These are phyloP conservation scores for Myotis pilosus DNA, from an alignment of 2,797 vertebrate species.

Conservation along the genomic window DNA sequence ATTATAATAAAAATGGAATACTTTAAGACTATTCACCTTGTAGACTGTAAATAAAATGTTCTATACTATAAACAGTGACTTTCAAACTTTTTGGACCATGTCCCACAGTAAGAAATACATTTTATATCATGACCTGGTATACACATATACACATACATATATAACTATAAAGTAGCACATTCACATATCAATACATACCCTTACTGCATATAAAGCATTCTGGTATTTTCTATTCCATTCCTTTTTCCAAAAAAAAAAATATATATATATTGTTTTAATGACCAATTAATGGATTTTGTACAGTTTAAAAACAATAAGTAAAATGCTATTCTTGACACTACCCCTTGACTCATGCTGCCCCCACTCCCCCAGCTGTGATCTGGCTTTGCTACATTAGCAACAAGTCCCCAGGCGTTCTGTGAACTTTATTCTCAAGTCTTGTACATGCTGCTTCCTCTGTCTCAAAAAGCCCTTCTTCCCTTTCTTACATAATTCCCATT, in stretches of 20 bases:
- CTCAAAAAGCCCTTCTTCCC: not conserved
- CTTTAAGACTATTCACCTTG: not conserved
- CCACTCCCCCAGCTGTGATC: not conserved
- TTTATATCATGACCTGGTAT: not conserved
- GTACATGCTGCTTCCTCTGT: not conserved
- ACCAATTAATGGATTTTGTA: not conserved
- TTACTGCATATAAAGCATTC: not conserved
- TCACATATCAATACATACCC: not conserved
- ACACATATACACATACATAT: not conserved
- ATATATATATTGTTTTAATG: not conserved
- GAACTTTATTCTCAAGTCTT: not conserved
- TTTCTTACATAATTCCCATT: not conserved
- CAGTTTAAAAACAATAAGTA: not conserved
- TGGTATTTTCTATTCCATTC: not conserved
- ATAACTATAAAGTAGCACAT: not conserved
- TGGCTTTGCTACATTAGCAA: not conserved
- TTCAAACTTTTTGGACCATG: not conserved
- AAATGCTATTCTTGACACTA: not conserved
- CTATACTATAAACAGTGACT: not conserved
- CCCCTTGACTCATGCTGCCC: not conserved
- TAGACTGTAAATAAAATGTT: constrained; percentile 28
- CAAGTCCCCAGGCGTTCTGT: not conserved
- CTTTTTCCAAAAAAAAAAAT: not conserved
- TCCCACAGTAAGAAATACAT: not conserved
- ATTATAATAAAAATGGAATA: not conserved